These are phyloP conservation scores for Electrona antarctica DNA, from an alignment of 2,113 vertebrate species.

Conservation along the genomic window DNA sequence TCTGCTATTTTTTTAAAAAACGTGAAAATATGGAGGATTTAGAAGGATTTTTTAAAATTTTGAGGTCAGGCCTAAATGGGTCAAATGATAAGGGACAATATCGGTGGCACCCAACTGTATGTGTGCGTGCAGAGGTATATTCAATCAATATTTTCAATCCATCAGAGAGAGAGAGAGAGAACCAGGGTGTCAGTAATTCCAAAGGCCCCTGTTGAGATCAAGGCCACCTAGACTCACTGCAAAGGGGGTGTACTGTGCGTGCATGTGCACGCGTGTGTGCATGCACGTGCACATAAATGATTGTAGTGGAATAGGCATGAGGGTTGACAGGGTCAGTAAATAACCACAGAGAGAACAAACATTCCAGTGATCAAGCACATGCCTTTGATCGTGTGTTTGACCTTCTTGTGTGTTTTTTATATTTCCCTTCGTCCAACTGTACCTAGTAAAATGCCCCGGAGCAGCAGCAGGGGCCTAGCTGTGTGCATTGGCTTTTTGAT, in stretches of 20 bases:
- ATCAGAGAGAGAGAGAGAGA: conserved; percentile 6
- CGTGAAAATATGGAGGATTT: no score
- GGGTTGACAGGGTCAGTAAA: conserved; percentile 40
- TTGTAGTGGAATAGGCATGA: background rate
- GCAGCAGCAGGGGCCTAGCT: background rate
- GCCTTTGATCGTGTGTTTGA: conserved; percentile 41
- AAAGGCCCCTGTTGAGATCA: conserved; percentile 39
- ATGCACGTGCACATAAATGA: background rate
- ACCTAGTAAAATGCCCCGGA: conserved; percentile 26
- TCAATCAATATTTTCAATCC: background rate
- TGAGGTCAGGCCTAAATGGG: no score
- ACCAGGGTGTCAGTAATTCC: conserved; percentile 25
- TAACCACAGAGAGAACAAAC: conserved; percentile 36
- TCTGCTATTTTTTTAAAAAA: no score
- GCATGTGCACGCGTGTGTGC: background rate
- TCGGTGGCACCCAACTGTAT: no score
- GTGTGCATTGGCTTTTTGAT: conserved; percentile 41
- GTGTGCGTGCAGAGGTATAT: background rate
- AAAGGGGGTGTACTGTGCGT: background rate
- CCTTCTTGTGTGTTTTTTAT: background rate
- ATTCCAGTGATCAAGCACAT: conserved; percentile 33
- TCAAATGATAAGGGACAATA: no score
- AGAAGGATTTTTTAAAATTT: no score
- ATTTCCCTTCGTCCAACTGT: conserved; percentile 39
- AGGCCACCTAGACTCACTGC: conserved; percentile 15